These are phyloP conservation scores for Rhynchopsitta pachyrhyncha DNA, from an alignment of 2,113 vertebrate genomes.

Conservation along the genomic window DNA sequence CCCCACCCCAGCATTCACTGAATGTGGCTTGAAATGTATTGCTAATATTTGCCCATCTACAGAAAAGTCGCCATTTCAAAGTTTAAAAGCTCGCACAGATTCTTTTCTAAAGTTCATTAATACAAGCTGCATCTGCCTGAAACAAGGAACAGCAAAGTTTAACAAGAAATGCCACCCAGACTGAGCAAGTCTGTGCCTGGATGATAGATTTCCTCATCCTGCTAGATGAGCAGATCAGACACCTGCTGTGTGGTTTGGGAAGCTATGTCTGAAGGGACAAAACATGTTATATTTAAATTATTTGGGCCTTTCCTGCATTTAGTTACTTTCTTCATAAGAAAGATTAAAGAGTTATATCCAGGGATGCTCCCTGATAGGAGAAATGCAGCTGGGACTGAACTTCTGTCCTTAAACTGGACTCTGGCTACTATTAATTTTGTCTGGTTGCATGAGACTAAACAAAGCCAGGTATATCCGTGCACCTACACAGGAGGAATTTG, in stretches of 20 bases:
- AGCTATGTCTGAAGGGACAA: not conserved
- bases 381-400: not conserved
- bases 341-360: not conserved
- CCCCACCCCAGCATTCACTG: not conserved
- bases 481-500: rapidly evolving
- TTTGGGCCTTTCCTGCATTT: not conserved
- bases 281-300: not conserved
- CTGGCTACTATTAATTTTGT: not conserved
- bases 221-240: not conserved
- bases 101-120: not conserved
- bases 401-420: not conserved
- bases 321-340: not conserved
- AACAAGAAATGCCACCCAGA: not conserved
- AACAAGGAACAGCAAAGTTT: not conserved
- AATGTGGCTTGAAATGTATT: not conserved
- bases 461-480: not conserved
- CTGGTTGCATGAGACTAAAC: not conserved
- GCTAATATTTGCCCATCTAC: not conserved
- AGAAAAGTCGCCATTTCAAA: not conserved
- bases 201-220: not conserved
- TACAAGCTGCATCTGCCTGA: not conserved
- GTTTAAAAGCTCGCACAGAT: not conserved
- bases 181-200: not conserved
- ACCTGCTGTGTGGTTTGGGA: not conserved
- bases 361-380: not conserved